These are phyloP conservation scores for Mimas tiliae DNA, from an alignment of 2,888 invertebrate genomes.

Conservation along the genomic window DNA sequence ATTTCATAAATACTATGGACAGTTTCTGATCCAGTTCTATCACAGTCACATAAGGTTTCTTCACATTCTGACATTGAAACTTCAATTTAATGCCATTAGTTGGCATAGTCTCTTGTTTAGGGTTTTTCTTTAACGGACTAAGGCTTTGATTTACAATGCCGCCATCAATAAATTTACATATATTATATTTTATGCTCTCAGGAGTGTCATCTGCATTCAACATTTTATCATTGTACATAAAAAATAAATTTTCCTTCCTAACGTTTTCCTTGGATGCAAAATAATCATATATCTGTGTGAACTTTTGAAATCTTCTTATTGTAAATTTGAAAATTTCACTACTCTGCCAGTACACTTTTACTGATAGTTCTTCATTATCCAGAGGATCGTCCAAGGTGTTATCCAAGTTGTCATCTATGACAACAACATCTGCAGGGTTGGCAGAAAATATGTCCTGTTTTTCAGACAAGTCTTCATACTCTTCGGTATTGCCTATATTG, in stretches of 20 bases:
- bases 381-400: constrained; percentile 45
- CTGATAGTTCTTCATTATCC: constrained; percentile 72
- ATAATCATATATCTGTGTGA: constrained; percentile 67
- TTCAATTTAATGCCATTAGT: constrained; percentile 68
- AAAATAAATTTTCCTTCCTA: constrained; percentile 59
- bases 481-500: constrained; percentile 67
- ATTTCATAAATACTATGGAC: constrained; percentile 69
- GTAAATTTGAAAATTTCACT: constrained; percentile 67
- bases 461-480: constrained; percentile 63
- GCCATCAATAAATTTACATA: constrained; percentile 77
- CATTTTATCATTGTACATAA: constrained; percentile 69
- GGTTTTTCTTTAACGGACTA: constrained; percentile 42
- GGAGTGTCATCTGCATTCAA: constrained; percentile 72
- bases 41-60: constrained; percentile 61
- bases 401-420: constrained; percentile 43
- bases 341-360: constrained; percentile 78
- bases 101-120: constrained; percentile 27
- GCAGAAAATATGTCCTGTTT: constrained; percentile 56
- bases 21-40: constrained; percentile 64
- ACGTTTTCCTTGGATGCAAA: constrained; percentile 65
- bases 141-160: constrained; percentile 65
- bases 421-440: constrained; percentile 40
- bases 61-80: constrained; percentile 73
- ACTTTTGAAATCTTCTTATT: constrained; percentile 69
- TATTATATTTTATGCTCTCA: constrained; percentile 66